A percentile compares a stretch with the other conserved stretches of the same genome.
Evolutionary conservation across 1,140 invertebrate genomes (phyloP).

Genomic region (Hetaerina americana): DNA sequence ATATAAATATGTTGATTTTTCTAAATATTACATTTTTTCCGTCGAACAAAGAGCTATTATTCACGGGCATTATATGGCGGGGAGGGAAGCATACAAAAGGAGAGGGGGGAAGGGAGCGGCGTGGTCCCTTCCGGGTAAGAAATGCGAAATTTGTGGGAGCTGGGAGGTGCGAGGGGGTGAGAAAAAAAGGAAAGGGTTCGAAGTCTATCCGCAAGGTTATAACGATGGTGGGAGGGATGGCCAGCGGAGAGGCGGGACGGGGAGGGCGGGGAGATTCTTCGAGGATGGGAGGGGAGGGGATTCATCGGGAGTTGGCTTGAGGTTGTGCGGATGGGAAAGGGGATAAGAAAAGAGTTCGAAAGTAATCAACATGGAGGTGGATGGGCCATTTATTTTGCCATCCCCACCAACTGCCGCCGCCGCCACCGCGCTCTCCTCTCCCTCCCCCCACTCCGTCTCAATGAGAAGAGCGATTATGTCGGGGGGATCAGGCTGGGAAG

Average conservation of each 20-base stretch:
- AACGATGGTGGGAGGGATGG: no score
- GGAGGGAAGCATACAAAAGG: neutral
- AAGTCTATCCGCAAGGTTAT: no score
- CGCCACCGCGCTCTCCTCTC: conserved; percentile 9
- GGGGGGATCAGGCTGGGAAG: no score
- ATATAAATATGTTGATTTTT: neutral
- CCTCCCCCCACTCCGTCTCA: neutral
- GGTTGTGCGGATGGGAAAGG: no score
- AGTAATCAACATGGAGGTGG: conserved; percentile 2
- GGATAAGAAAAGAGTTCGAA: neutral
- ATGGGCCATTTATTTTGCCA: conserved; percentile 12
- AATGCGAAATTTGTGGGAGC: neutral
- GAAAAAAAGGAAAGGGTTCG: neutral
- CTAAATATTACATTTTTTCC: no score
- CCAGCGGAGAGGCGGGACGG: no score
- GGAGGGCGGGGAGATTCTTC: no score
- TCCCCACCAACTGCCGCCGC: conserved; percentile 19
- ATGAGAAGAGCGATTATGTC: neutral
- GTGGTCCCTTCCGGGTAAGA: no score
- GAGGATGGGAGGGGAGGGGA: no score
- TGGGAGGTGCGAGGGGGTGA: neutral
- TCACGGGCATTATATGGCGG: neutral
- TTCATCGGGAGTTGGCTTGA: no score
- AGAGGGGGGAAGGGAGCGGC: neutral
- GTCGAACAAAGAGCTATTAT: neutral